Conservation (phyloP, 2,113 vertebrate species). For the Lagopus muta region DNA sequence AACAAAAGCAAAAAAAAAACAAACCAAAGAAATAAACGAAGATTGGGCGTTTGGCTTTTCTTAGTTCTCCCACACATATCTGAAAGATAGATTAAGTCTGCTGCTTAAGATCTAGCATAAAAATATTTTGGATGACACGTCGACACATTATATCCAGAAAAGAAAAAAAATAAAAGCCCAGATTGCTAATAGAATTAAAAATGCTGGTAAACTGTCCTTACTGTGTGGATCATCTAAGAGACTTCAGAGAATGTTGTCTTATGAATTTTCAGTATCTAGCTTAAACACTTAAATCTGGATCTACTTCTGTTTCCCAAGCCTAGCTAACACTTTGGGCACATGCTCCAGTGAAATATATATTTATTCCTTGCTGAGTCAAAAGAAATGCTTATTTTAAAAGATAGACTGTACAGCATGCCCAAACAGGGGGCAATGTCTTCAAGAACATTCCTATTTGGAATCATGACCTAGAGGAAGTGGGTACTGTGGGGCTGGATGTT, state of each 20-base stretch:
- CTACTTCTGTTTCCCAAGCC: not conserved
- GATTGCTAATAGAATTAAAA: not conserved
- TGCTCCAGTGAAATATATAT: not conserved
- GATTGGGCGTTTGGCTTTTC: not conserved
- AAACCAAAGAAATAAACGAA: not conserved
- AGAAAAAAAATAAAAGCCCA: not conserved
- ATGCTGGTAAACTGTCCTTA: not conserved
- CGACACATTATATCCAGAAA: not conserved
- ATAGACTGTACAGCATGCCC: not conserved
- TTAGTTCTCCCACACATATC: not conserved
- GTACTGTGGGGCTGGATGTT: not conserved
- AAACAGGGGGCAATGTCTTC: not conserved
- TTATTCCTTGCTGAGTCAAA: not conserved
- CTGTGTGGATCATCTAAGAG: not conserved
- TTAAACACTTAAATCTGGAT: not conserved
- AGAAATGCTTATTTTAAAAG: not conserved
- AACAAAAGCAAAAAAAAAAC: not conserved
- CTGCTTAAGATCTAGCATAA: not conserved
- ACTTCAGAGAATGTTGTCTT: not conserved
- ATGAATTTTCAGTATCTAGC: not conserved
- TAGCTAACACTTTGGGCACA: not conserved
- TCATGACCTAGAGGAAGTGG: not conserved
- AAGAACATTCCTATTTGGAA: not conserved
- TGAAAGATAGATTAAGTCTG: not conserved
- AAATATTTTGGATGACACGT: not conserved